Evolutionary conservation across 2,797 vertebrate species (phyloP), one percentile per base, ranked within the genome.

Genomic region (Linurgus olivaceus): DNA sequence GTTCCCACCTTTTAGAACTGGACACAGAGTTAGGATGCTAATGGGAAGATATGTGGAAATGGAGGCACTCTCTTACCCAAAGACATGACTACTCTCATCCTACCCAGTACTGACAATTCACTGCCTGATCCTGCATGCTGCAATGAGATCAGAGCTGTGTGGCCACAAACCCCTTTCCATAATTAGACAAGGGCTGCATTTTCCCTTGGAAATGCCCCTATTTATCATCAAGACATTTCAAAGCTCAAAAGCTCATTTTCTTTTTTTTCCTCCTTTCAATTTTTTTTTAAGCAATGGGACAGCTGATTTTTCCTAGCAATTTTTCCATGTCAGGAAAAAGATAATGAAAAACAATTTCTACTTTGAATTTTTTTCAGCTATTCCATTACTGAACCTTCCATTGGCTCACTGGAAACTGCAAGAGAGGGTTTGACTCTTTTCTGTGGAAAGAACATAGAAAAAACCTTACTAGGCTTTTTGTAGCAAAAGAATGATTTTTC

Each of bases 401-500:
- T 50, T 52, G 76, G 66, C 29, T 95, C 58, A 70, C 1, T 88
- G 89, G 91, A 95, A 94, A 96, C 29, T 50, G 33, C 80, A 25
- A 93, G 44, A 92, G 26, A 75, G 14, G n/a, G 68, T 90, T 94
- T 93, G 65, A 94, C 94, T 91, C 70, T 90, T 80, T 62, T 93
- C 65, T 52, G 6, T 81, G 58, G 70, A 80, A 89, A 89, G 85
- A 95, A 86, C 51, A 80, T 11, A 51, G 68, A 63, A 84, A 81
- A 96, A 73, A 40, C 29, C 54, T 68, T 65, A 40, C 59, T n/a
- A 67, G 52, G 25, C 9, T 58, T 94, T 86, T 72, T 70, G 65
- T 63, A 62, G 59, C 58, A 86, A 58, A 93, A 86, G 80, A 94
- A 90, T 48, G 70, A 51, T 66, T 94, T 89, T 73, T 86, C 75